These are phyloP conservation scores for Zaprionus gabonicus DNA, from an alignment of 1,140 invertebrate genomes.

Conservation along the genomic window DNA sequence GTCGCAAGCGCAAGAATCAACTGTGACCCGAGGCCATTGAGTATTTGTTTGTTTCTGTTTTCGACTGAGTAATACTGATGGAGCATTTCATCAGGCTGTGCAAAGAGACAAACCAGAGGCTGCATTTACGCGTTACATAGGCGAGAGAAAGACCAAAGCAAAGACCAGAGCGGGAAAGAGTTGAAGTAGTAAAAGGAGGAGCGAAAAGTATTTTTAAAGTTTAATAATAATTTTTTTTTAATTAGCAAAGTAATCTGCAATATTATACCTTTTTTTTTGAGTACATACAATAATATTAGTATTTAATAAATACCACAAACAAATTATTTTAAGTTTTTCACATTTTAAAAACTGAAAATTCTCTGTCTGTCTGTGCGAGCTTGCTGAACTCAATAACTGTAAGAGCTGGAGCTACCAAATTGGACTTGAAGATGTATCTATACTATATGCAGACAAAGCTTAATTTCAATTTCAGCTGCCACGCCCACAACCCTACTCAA, in stretches of 20 bases:
- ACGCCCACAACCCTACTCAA: neutral
- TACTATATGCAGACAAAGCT: neutral
- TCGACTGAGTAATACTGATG: neutral
- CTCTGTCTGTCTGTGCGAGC: neutral
- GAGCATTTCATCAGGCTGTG: neutral
- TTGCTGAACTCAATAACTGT: neutral
- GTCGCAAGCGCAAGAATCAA: conserved; percentile 81
- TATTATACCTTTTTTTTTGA: neutral
- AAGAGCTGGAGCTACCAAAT: neutral
- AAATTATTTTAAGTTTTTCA: neutral
- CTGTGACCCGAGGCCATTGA: conserved; percentile 33
- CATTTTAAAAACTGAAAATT: neutral
- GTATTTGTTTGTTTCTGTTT: neutral
- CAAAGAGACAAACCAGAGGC: neutral
- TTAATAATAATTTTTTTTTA: neutral
- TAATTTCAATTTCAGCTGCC: neutral
- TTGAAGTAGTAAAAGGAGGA: neutral
- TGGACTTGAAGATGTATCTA: neutral
- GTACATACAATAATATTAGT: neutral
- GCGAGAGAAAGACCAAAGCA: neutral
- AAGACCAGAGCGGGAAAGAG: neutral
- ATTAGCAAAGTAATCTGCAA: no score
- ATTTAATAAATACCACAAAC: neutral
- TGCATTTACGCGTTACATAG: neutral
- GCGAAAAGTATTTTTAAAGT: neutral